Base-by-base conservation (phyloP, 2,113 vertebrate genomes). In the Zonotrichia leucophrys region DNA sequence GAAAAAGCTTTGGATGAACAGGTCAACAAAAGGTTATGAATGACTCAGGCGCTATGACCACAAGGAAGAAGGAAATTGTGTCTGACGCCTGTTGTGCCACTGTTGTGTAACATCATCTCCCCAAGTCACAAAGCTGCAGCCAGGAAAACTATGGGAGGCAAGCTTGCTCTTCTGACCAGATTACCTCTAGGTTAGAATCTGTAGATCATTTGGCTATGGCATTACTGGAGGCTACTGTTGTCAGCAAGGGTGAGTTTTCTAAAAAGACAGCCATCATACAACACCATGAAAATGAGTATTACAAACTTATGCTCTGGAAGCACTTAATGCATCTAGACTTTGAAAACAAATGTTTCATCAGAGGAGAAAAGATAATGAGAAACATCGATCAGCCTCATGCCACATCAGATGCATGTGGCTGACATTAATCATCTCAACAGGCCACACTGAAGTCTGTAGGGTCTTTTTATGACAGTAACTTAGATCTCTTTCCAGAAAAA, bases 341-440 rank as follows among this genome's bases (percentile, higher is more conserved):
- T 66, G 52, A 78, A 95, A 94, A 74, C 66, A 49, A 95, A 49
- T 67, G 55, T 81, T 96, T 89, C 87, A 96, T n/a, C 19, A 90
- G 77, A 94, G 66, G 90, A 69, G 58, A 68, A 91, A 95, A 95
- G 82, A 90, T 92, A 97, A 62, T 85, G 79, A 95, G 83, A 96
- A 93, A 93, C 82, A 94, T 7, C 1, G 10, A 92, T 91, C 92
- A 52, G 12, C 39, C 20, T 94, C 41, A 70, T 6, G 31, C 30
- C 89, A 75, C 81, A 47, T 74, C 75, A 87, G 83, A 95, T 72
- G 41, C 63, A 95, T 64, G 20, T 22, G 73, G 49, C 70, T n/a
- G 50, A 82, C 59, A 77, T 87, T 91, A 93, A 94, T 94, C 91
- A 78, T 60, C 70, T 75, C 83, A 95, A 30, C 87, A 96, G 95